phyloP scores from a whole-genome alignment of 2,888 invertebrate species.

The Hydrotaea cyrtoneurina region DNA sequence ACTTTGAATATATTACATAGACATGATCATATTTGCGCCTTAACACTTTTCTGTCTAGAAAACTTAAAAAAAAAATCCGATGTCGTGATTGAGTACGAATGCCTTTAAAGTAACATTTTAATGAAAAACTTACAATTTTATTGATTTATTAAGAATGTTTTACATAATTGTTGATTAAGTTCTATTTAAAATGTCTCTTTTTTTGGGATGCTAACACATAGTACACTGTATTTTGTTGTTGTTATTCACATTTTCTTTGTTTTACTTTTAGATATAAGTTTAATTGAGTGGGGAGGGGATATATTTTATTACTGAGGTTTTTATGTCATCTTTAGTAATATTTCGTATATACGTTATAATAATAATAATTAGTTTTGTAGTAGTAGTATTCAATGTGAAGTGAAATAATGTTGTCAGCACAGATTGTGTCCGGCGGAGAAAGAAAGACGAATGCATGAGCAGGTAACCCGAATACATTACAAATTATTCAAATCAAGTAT shows the following conservation, averaged over 20 bases:
- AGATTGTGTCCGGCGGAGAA: too few relatives aligned
- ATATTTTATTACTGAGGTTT: conserved; percentile 32
- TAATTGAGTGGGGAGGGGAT: conserved; percentile 4
- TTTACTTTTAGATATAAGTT: conserved; percentile 17
- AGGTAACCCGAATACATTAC: too few relatives aligned
- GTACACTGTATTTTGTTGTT: conserved; percentile 39
- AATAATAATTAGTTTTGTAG: background rate
- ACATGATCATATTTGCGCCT: too few relatives aligned
- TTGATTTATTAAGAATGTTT: conserved; percentile 36
- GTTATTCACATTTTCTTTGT: conserved; percentile 40
- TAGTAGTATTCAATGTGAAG: background rate
- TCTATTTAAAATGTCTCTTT: conserved; percentile 47
- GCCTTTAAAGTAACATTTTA: conserved; percentile 19
- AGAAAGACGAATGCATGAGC: too few relatives aligned
- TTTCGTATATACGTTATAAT: conserved; percentile 11
- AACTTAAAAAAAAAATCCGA: too few relatives aligned
- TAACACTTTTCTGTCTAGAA: too few relatives aligned
- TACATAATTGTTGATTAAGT: conserved; percentile 40
- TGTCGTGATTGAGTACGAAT: too few relatives aligned
- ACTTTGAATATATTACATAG: too few relatives aligned
- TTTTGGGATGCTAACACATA: conserved; percentile 47
- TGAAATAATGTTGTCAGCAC: background rate
- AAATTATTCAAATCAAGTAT: too few relatives aligned
- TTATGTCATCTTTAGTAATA: conserved; percentile 16
- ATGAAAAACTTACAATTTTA: conserved; percentile 33